These are phyloP conservation scores for Formica exsecta DNA, from an alignment of 1,140 invertebrate genomes.

Conservation along the genomic window DNA sequence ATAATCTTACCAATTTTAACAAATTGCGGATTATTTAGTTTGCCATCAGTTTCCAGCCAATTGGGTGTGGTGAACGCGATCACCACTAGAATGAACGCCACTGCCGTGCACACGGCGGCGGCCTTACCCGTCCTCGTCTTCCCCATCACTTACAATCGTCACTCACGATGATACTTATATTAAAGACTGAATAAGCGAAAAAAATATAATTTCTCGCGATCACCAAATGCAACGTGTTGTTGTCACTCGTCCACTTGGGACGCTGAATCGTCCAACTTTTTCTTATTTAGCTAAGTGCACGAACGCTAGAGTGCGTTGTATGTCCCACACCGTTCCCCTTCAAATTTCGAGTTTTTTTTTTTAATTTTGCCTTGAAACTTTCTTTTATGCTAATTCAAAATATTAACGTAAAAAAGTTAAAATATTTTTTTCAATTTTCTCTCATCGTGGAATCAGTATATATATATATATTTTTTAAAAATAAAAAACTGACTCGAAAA, in stretches of 20 bases:
- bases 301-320: slow-evolving; percentile 19
- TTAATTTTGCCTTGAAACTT: neutral
- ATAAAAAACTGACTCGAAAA: too few species aligned
- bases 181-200: neutral
- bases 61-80: slow-evolving; percentile 96
- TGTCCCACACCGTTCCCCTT: neutral
- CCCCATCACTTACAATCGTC: slow-evolving; percentile 73
- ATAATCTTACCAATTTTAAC: slow-evolving; percentile 90
- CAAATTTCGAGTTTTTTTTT: neutral
- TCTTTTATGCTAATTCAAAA: neutral
- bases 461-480: neutral
- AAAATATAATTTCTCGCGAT: neutral
- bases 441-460: neutral
- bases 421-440: neutral
- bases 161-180: neutral
- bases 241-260: neutral
- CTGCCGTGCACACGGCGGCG: slow-evolving; percentile 89
- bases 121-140: slow-evolving; percentile 91
- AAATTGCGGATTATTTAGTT: slow-evolving; percentile 92
- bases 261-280: neutral
- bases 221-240: neutral
- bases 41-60: slow-evolving; percentile 96
- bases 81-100: slow-evolving; percentile 92
- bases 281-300: neutral
- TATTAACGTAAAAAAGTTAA: neutral